Evolutionary conservation across 2,113 vertebrate genomes (phyloP).

Genomic region (Zosterops lateralis): DNA sequence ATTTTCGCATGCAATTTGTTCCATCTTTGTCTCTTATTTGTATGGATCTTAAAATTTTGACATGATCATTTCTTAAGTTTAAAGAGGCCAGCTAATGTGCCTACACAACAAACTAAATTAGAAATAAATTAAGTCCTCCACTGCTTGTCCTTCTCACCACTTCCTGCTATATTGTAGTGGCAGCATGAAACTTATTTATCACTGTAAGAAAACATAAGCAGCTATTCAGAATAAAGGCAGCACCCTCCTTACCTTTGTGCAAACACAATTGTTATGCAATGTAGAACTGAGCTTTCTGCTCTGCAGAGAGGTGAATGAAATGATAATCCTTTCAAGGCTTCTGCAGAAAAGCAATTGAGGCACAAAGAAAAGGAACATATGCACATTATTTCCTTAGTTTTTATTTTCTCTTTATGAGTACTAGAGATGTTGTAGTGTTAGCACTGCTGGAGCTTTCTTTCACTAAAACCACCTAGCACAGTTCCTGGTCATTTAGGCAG

Average conservation of each 20-base stretch:
- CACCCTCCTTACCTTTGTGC: neutral
- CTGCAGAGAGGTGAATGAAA: neutral
- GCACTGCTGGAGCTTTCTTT: neutral
- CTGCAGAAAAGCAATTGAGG: neutral
- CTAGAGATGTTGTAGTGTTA: neutral
- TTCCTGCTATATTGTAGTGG: neutral
- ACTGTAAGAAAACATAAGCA: neutral
- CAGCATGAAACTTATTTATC: neutral
- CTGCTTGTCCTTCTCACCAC: neutral
- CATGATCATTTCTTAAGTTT: neutral
- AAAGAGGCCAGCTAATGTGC: neutral
- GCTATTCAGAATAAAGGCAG: neutral
- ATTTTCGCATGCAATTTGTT: neutral
- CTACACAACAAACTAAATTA: neutral
- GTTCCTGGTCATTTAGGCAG: neutral
- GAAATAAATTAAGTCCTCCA: neutral
- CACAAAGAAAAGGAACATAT: neutral
- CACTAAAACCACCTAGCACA: neutral
- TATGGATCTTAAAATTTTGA: neutral
- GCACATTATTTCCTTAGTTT: neutral
- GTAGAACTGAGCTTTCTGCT: neutral
- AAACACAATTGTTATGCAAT: neutral
- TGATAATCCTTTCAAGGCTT: neutral
- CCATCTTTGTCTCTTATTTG: neutral
- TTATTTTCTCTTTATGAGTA: neutral